Base-by-base conservation (phyloP, 1,140 invertebrate genomes). In the Megalopta genalis region DNA sequence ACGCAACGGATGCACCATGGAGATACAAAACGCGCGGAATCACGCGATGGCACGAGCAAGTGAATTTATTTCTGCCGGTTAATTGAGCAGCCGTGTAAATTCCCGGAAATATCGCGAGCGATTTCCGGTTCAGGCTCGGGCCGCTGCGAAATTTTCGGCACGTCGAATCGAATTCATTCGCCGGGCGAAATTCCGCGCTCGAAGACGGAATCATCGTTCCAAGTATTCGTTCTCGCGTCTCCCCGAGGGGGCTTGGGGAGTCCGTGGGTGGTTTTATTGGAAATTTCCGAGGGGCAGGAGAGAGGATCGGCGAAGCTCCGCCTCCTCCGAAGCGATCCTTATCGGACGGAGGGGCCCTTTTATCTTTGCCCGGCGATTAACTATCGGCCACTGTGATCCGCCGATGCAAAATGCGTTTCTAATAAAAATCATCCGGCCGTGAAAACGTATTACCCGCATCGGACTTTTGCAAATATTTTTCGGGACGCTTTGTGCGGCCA, bases 311-410 rank as follows among this genome's bases (percentile, higher is more conserved):
- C 16, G 23, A 18, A 16, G 39, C 25, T 14, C 59, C 59, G 59
- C 25, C 63, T 42, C 10, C 39, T 25, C 39, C 23, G 46, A 66
- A 42, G 39, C 39, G 64, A 66, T 66, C 64, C 64, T 66, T 66
- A 66, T 42, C n/a, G 39, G 10, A 7, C 42, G 42, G 12, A 46
- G 42, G 49, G 39, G n/a, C 21, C 37, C 64, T 49, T 66, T 66
- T 23, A 66, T 66, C 64, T 39, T 39, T 27, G 32, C 32, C 39
- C 12, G 39, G n/a, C 39, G 64, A 66, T 66, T 66, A 66, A 66
- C 39, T 66, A 25, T 66, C n/a, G n/a, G 9, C n/a, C 39, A 4
- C n/a, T 16, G n/a, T 66, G 23, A 46, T 46, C 39, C 64, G n/a
- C 21, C 9, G 63, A 39, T 39, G 59, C 23, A 62, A 37, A 27